phyloP scores from a whole-genome alignment of 2,113 vertebrate species.

The Campylomormyrus numenius region DNA sequence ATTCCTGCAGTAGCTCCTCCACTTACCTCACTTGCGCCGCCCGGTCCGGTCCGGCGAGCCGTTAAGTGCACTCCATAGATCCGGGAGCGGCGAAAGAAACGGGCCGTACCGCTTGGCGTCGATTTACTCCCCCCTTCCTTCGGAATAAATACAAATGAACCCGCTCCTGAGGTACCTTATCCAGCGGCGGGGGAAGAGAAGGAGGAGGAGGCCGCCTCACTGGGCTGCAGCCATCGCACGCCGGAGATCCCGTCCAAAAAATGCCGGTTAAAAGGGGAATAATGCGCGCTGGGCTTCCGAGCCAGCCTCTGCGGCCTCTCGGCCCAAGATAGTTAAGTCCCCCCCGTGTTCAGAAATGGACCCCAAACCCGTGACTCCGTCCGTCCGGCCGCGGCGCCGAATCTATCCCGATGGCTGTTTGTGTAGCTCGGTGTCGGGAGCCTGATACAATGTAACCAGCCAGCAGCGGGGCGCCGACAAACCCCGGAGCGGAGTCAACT shows the following conservation, averaged over 20 bases:
- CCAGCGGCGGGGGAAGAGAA: constrained; percentile 50
- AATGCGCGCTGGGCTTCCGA: constrained; percentile 45
- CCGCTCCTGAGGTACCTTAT: constrained; percentile 52
- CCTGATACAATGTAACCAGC: constrained; percentile 67
- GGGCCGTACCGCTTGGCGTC: neutral
- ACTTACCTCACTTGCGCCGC: constrained; percentile 51
- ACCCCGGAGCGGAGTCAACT: constrained; percentile 45
- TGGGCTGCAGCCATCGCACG: constrained; percentile 67
- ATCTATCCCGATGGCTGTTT: constrained; percentile 35
- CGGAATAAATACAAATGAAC: constrained; percentile 37
- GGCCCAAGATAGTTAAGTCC: constrained; percentile 44
- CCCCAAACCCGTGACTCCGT: constrained; percentile 48
- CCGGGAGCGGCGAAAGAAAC: constrained; percentile 27
- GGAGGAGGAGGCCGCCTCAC: constrained; percentile 57
- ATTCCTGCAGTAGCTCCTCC: constrained; percentile 38
- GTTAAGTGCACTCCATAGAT: constrained; percentile 42
- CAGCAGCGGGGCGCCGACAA: constrained; percentile 50
- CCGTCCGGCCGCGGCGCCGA: constrained; percentile 38
- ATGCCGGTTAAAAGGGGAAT: constrained; percentile 49
- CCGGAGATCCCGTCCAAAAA: constrained; percentile 50
- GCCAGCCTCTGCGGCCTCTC: constrained; percentile 31
- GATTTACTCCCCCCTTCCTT: constrained; percentile 25
- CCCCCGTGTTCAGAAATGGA: constrained; percentile 21
- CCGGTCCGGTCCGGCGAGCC: constrained; percentile 42
- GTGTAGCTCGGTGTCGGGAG: constrained; percentile 47